Base-by-base conservation (phyloP, 92 coral and sea anemone genomes). In the Porites evermanni region DNA sequence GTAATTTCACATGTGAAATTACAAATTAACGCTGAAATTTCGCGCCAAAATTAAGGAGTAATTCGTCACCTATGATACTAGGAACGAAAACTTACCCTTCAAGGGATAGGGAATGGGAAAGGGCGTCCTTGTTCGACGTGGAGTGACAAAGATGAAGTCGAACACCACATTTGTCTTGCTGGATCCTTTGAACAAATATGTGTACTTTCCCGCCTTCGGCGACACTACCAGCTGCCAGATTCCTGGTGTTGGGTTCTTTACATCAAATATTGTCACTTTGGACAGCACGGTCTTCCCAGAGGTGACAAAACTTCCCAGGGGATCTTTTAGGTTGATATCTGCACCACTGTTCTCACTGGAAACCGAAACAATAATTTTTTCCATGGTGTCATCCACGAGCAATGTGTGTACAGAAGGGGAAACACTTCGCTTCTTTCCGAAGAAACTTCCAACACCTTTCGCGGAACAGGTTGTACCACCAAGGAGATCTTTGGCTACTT, bases 81-180 rank as follows among this genome's bases (percentile, higher is more conserved):
- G 18, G 98, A 56, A 56, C 11, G 0, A 67, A 0, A 19, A 74
- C 79, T 77, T 77, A 95, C 98, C 96, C 56, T 59, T 64, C 19
- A 95, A 75, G 13, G 96, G 98, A 75, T 73, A 20, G 88, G 98
- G 70, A 86, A 91, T 84, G 1, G 98, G 98, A 44, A 93, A 70
- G 6, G 88, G 81, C 77, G 70, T 32, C 93, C 91, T 9, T 73
- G 52, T 0, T 32, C 77, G 32, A 84, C 69, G 93, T 13, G 85
- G 75, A 4, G 23, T 59, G 73, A 91, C 89, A 77, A 93, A 95
- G 83, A 88, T 82, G 84, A 88, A 85, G 38, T 93, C 96, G 70
- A 95, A 95, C 75, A 89, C 96, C 29, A 95, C 76, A 82, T 95
- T 95, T 6, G 77, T 83, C 53, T 87, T 82, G 74, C 98, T 87